Evolutionary conservation across 2,797 vertebrate species (phyloP), one percentile per base, ranked within the genome.

Genomic region (Hippocampus kuda): DNA sequence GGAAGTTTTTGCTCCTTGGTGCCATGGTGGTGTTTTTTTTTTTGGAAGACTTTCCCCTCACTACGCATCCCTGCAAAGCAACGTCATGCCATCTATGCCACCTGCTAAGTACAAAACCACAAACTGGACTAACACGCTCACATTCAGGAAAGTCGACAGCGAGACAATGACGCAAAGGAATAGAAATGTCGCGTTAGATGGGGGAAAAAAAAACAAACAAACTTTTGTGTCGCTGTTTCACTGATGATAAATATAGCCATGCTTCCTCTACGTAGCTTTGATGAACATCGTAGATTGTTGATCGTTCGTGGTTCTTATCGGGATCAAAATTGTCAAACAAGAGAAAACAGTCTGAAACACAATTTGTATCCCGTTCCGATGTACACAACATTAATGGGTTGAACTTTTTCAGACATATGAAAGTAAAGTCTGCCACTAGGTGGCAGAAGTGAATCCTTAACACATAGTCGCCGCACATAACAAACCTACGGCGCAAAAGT

Each of bases 11-110:
- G 15, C 48, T 49, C n/a, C n/a, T 38, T 3, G 20, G 59, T 4
- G 16, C 16, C 15, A 9, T 20, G 27, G 5, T 34, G 30, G 2
- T 34, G 0, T 6, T 34, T 6, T 38, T 38, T 8, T 38, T 61
- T 9, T 3, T 4, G 59, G 16, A 38, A 30, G 30, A 38, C 59
- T 84, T 86, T 83, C 74, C 75, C 72, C 83, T 79, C 78, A 65
- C 70, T 71, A 63, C 70, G 13, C 54, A 3, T 66, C 72, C 70
- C 70, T 68, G 71, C 67, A 74, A 59, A 72, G 70, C 60, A 1
- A 13, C 11, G 4, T 16, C 10, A n/a, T 5, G 42, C 42, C 42
- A 65, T 56, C 53, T 1, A 4, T 56, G 53, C 20, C 22, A n/a
- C 20, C 20, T 53, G 51, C 51, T 20, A 53, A 48, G 20, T 56